phyloP scores from a whole-genome alignment of 2,888 invertebrate species.

The Mesorhabditis spiculigera region DNA sequence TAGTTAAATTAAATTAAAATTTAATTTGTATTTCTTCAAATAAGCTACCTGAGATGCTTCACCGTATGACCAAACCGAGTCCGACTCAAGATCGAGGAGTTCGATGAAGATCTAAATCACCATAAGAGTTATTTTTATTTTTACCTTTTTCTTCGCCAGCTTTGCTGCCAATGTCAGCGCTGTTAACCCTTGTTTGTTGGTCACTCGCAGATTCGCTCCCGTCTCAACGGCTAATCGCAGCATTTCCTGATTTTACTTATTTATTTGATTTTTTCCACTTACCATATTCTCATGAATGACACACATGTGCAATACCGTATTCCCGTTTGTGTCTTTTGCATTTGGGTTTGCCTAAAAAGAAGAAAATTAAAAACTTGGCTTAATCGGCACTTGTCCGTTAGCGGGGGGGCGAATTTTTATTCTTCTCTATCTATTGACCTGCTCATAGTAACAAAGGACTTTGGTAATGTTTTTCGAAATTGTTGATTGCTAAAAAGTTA shows the following conservation, averaged over 20 bases:
- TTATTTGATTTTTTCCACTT: not conserved
- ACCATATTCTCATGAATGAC: slow-evolving; percentile 88
- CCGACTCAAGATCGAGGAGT: slow-evolving; percentile 88
- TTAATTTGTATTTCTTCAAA: not conserved
- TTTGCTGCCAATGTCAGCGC: slow-evolving; percentile 89
- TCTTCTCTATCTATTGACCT: too few species aligned
- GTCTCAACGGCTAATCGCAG: slow-evolving; percentile 92
- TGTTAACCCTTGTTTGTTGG: slow-evolving; percentile 81
- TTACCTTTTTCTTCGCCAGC: slow-evolving; percentile 77
- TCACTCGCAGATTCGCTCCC: slow-evolving; percentile 80
- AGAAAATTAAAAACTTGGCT: too few species aligned
- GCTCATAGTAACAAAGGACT: too few species aligned
- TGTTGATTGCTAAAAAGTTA: too few species aligned
- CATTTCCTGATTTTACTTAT: slow-evolving; percentile 65
- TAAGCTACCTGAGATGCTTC: slow-evolving; percentile 64
- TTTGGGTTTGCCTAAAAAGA: slow-evolving; percentile 80
- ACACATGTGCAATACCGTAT: slow-evolving; percentile 89
- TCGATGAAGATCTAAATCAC: slow-evolving; percentile 79
- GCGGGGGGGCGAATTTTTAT: too few species aligned
- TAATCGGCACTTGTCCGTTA: too few species aligned
- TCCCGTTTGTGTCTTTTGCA: slow-evolving; percentile 91
- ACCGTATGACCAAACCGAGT: slow-evolving; percentile 95
- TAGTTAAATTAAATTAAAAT: not conserved
- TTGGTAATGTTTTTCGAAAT: too few species aligned
- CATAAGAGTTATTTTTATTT: slow-evolving; percentile 3